Conservation (phyloP, 2,888 invertebrate genomes). For the Cataglyphis altisquamis region DNA sequence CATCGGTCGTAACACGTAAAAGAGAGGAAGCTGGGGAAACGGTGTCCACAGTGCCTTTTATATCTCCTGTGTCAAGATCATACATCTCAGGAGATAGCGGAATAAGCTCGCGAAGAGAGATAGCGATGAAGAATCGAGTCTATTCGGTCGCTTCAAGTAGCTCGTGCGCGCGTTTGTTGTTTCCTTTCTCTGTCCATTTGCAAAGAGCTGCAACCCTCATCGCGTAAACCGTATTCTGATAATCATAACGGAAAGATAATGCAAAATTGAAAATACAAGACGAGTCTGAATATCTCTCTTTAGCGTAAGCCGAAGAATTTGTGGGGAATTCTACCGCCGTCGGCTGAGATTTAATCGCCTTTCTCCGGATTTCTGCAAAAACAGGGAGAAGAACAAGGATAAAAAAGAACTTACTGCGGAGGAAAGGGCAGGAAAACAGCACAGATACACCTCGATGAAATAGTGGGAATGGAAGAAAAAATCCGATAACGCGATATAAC, state of each 20-base stretch:
- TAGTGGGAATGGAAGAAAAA: slow-evolving; percentile 39
- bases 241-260: slow-evolving; percentile 7
- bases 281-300: not conserved
- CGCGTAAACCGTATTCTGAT: not conserved
- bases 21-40: slow-evolving; percentile 6
- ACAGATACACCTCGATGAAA: slow-evolving; percentile 22
- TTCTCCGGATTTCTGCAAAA: slow-evolving; percentile 41
- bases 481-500: slow-evolving; percentile 42
- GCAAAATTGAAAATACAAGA: not conserved
- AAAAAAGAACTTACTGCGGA: slow-evolving; percentile 9
- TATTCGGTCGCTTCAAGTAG: not conserved
- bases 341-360: slow-evolving; percentile 45
- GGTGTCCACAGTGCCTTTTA: not conserved
- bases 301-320: slow-evolving; percentile 11
- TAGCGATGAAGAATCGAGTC: not conserved
- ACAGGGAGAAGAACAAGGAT: slow-evolving; percentile 16
- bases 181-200: not conserved
- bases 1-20: slow-evolving; percentile 16
- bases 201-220: too few relatives aligned
- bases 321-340: slow-evolving; percentile 14
- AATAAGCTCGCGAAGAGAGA: slow-evolving; percentile 16
- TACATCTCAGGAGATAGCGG: slow-evolving; percentile 14
- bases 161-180: not conserved
- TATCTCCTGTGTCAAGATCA: not conserved
- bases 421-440: not conserved